phyloP scores from a whole-genome alignment of 2,113 vertebrate genomes.

The Syngnathoides biaculeatus region DNA sequence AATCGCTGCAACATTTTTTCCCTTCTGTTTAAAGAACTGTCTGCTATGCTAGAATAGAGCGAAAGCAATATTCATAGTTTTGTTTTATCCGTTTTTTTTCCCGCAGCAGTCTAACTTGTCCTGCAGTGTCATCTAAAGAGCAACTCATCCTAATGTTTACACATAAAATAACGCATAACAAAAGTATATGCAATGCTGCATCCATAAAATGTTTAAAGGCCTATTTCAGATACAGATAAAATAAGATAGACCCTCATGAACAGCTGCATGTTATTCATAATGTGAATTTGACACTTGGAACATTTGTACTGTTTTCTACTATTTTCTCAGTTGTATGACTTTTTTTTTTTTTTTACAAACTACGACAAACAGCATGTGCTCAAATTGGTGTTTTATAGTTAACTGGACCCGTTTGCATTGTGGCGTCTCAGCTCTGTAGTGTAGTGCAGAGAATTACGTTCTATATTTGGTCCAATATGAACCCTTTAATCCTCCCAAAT shows the following conservation, averaged over 20 bases:
- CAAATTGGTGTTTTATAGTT: constrained; percentile 16
- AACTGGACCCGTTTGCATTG: constrained; percentile 16
- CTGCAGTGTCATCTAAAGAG: constrained; percentile 63
- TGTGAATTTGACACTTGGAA: constrained; percentile 40
- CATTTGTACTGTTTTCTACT: constrained; percentile 21
- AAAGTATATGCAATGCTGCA: constrained; percentile 11
- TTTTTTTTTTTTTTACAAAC: constrained; percentile 23
- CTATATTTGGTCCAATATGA: constrained; percentile 28
- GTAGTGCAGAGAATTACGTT: constrained; percentile 30
- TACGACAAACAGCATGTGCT: constrained; percentile 40
- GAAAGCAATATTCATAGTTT: constrained; percentile 64
- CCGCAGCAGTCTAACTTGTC: constrained; percentile 48
- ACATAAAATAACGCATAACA: constrained; percentile 18
- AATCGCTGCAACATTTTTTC: constrained; percentile 30
- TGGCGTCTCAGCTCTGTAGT: constrained; percentile 16
- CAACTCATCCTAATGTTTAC: constrained; percentile 54
- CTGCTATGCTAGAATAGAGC: constrained; percentile 55
- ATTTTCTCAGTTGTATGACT: constrained; percentile 6
- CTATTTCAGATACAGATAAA: constrained; percentile 2
- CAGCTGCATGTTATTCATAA: constrained; percentile 10
- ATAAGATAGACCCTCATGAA: neutral
- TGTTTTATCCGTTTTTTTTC: constrained; percentile 38
- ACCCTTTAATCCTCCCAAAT: constrained; percentile 19
- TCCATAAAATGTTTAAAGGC: constrained; percentile 1
- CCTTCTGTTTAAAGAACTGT: constrained; percentile 23